phyloP scores from a whole-genome alignment of 2,113 vertebrate genomes.

The Bettongia penicillata region DNA sequence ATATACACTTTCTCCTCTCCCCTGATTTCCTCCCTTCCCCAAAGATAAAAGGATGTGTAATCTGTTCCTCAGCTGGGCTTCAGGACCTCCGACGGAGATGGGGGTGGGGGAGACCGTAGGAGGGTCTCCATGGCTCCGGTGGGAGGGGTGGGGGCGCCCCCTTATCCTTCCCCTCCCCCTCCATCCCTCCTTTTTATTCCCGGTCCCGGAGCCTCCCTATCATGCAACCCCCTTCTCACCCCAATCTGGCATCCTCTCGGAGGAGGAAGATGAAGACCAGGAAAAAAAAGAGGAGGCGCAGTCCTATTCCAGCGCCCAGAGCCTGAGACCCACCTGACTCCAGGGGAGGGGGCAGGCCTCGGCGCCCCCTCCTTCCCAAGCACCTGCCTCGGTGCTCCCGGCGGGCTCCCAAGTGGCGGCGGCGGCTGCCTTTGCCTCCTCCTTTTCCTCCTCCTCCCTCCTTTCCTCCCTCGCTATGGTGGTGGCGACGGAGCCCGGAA shows the following conservation, averaged over 20 bases:
- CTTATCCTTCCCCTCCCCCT: constrained; percentile 29
- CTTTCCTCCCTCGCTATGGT: constrained; percentile 72
- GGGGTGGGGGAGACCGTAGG: background rate
- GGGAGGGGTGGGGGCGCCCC: background rate
- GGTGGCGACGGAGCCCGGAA: constrained; percentile 73
- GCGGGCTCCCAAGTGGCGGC: constrained; percentile 80
- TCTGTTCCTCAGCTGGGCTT: background rate
- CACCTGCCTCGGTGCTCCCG: constrained; percentile 80
- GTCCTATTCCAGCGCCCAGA: constrained; percentile 1
- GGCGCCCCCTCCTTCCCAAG: constrained; percentile 62
- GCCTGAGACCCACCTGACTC: constrained; percentile 46
- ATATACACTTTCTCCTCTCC: background rate
- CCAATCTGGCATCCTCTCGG: constrained; percentile 68
- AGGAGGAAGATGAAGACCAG: background rate
- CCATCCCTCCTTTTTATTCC: constrained; percentile 12
- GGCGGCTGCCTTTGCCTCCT: constrained; percentile 72
- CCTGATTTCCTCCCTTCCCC: background rate
- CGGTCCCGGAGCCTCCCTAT: constrained; percentile 33
- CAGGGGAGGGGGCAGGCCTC: constrained; percentile 7
- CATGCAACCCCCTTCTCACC: constrained; percentile 63
- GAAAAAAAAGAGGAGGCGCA: background rate
- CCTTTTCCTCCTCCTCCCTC: constrained; percentile 67
- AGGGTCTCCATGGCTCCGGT: background rate
- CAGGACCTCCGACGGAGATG: background rate
- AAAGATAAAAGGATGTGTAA: background rate